Evolutionary conservation across 1,140 invertebrate species (phyloP).

Genomic region (Drosophila kohkoa): DNA sequence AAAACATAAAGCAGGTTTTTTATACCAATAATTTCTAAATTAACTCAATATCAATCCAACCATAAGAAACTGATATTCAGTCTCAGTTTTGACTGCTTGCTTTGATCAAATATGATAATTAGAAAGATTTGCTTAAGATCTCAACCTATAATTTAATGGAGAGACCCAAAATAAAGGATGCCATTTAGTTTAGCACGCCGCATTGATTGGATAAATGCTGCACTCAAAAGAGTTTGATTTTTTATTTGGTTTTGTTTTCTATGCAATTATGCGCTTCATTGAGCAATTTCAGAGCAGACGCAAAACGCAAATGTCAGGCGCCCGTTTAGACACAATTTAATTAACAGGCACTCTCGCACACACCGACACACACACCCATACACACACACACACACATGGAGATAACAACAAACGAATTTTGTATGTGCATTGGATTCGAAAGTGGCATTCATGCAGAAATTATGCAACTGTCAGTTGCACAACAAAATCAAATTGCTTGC

Average conservation of each 20-base stretch:
- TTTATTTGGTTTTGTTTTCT: constrained; percentile 37
- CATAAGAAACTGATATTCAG: no score
- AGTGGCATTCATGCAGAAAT: constrained; percentile 70
- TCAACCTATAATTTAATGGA: no score
- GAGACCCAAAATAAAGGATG: no score
- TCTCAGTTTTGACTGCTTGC: no score
- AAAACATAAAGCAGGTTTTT: no score
- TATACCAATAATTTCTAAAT: no score
- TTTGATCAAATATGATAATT: no score
- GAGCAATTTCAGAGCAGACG: constrained; percentile 40
- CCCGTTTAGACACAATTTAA: constrained; percentile 75
- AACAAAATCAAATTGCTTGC: constrained; percentile 74
- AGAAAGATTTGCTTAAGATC: no score
- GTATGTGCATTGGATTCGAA: constrained; percentile 58
- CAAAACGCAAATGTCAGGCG: constrained; percentile 48
- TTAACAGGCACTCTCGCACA: constrained; percentile 66
- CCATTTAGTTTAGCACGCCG: no score
- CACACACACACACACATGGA: constrained; percentile 9
- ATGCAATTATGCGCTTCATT: constrained; percentile 72
- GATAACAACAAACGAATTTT: constrained; percentile 47
- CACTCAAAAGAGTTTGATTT: constrained; percentile 3
- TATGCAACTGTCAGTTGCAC: constrained; percentile 81
- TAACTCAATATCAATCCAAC: no score
- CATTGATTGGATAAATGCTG: background rate
- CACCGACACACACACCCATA: constrained; percentile 45